These are phyloP conservation scores for Dicyrtomina minuta DNA, from an alignment of 2,888 invertebrate genomes.

Conservation along the genomic window DNA sequence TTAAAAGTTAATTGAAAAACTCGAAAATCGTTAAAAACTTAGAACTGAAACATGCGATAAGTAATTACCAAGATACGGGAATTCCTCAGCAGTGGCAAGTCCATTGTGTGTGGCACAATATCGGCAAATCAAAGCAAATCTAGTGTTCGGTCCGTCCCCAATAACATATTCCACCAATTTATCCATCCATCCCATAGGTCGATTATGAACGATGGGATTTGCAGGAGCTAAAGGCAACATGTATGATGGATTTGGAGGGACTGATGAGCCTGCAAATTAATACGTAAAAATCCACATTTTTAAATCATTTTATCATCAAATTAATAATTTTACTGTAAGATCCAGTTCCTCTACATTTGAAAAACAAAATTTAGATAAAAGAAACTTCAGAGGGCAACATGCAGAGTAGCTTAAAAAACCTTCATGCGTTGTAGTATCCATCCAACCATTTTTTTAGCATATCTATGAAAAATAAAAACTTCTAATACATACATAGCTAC, in stretches of 20 bases:
- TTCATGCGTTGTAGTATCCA: background rate
- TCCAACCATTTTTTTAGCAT: too few relatives aligned
- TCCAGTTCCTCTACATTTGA: too few relatives aligned
- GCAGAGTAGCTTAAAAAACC: background rate
- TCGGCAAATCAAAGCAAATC: conserved; percentile 91
- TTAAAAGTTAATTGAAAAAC: background rate
- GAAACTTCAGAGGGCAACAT: background rate
- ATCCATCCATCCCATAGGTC: conserved; percentile 63
- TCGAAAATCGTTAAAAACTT: too few relatives aligned
- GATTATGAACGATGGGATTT: conserved; percentile 42
- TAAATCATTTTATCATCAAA: background rate
- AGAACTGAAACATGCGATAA: too few relatives aligned
- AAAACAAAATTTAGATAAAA: background rate
- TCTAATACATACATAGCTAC: too few relatives aligned
- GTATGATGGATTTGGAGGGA: conserved; percentile 13
- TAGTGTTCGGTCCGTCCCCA: conserved; percentile 91
- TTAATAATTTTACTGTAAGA: background rate
- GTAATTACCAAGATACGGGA: conserved; percentile 64
- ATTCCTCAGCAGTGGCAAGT: conserved; percentile 73
- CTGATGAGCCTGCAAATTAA: conserved; percentile 9
- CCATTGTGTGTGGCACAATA: conserved; percentile 93
- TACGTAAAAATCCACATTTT: background rate
- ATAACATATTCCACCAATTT: conserved; percentile 89
- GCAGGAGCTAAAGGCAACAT: conserved; percentile 50
- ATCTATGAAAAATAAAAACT: too few relatives aligned